A percentile compares a stretch with the other conserved stretches of the same genome.
These are phyloP conservation scores for Aspidiotus rigidus DNA, from an alignment of 2,888 invertebrate species.

Conservation along the genomic window DNA sequence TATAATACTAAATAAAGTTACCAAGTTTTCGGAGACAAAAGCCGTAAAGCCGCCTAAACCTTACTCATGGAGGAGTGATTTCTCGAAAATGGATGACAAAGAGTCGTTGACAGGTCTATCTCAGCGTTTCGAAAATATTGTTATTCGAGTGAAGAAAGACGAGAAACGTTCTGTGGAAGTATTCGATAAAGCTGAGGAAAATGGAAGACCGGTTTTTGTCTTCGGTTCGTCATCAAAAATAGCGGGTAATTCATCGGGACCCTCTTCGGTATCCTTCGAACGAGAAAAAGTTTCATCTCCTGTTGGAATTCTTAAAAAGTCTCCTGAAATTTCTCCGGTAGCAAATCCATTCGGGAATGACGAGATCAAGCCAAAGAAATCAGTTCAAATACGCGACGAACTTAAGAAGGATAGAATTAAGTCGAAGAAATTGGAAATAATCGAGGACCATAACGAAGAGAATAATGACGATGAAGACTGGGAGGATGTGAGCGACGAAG, in stretches of 20 bases:
- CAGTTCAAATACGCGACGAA: not conserved
- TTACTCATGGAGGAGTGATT: not conserved
- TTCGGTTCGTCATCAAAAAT: no score
- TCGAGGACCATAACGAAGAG: no score
- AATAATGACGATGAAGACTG: constrained; percentile 14
- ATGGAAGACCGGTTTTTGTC: no score
- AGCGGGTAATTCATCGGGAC: no score
- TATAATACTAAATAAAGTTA: not conserved
- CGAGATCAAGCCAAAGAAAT: no score
- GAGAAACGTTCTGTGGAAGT: constrained; percentile 7
- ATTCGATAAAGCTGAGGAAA: not conserved
- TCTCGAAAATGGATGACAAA: no score
- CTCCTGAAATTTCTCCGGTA: not conserved
- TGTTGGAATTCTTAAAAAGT: not conserved
- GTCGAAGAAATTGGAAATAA: not conserved
- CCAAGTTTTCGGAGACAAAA: not conserved
- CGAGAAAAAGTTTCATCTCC: not conserved
- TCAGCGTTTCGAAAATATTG: constrained; percentile 13
- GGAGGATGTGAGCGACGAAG: constrained; percentile 18
- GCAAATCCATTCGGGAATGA: no score
- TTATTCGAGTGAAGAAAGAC: not conserved
- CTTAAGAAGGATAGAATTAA: not conserved
- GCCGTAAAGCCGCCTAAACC: not conserved
- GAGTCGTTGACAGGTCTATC: not conserved
- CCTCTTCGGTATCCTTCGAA: no score